Conservation (phyloP, 2,888 invertebrate species). For the Melanotus villosus region DNA sequence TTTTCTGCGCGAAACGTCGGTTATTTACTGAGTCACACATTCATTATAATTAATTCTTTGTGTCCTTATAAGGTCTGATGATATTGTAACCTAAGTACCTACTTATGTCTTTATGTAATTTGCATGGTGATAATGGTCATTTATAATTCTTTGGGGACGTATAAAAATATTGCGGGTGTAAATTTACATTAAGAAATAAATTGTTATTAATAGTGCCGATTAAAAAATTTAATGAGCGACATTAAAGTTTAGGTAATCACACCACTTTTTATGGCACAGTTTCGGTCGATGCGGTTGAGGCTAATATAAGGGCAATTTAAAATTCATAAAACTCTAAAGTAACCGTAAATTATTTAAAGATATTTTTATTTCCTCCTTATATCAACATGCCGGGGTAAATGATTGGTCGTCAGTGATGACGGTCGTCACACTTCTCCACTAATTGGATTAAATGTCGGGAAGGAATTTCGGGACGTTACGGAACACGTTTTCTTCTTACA, state of each 20-base stretch:
- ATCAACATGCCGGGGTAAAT: constrained; percentile 33
- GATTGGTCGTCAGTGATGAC: constrained; percentile 21
- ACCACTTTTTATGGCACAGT: constrained; percentile 45
- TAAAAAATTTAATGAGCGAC: constrained; percentile 41
- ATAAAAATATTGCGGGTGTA: constrained; percentile 44
- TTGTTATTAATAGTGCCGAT: constrained; percentile 31
- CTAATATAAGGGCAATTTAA: constrained; percentile 45
- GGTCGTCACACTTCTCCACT: constrained; percentile 42
- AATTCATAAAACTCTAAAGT: constrained; percentile 47
- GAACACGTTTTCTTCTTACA: constrained; percentile 28
- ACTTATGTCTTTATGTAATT: constrained; percentile 50
- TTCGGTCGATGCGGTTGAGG: constrained; percentile 39
- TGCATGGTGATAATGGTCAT: no score
- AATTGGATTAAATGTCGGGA: constrained; percentile 38
- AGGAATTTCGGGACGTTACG: constrained; percentile 18
- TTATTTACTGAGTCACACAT: constrained; percentile 43
- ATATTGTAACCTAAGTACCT: constrained; percentile 49
- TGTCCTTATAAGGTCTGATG: constrained; percentile 49
- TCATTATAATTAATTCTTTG: constrained; percentile 50
- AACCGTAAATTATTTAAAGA: constrained; percentile 42
- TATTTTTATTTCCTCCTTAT: constrained; percentile 42
- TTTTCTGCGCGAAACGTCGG: constrained; percentile 30
- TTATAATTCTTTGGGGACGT: constrained; percentile 31
- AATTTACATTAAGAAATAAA: constrained; percentile 36
- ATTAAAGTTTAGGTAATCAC: constrained; percentile 43